phyloP scores from a whole-genome alignment of 2,113 vertebrate species.

The Toxotes chatareus region DNA sequence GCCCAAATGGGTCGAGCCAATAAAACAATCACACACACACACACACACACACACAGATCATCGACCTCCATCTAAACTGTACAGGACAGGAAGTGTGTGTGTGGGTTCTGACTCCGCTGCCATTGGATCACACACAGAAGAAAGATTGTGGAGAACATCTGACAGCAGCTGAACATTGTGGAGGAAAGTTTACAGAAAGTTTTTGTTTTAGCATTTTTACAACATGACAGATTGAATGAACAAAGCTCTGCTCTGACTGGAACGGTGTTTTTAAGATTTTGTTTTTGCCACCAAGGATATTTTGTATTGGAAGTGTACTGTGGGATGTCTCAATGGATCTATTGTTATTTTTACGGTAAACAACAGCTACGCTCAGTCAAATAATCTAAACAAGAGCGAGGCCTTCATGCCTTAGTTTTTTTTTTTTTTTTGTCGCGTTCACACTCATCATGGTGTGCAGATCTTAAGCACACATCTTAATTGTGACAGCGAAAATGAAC shows the following conservation, averaged over 20 bases:
- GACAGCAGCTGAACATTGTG: background rate
- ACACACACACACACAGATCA: constrained; percentile 37
- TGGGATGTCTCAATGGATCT: background rate
- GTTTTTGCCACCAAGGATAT: background rate
- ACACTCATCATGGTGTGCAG: background rate
- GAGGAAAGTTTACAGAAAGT: background rate
- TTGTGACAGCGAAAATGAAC: constrained; percentile 40
- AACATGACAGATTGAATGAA: background rate
- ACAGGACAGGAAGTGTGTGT: constrained; percentile 6
- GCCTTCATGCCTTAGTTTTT: background rate
- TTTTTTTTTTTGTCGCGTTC: background rate
- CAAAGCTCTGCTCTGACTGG: background rate
- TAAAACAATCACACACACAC: constrained; percentile 21
- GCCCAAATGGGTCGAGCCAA: constrained; percentile 54
- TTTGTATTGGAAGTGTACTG: background rate
- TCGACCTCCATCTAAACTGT: constrained; percentile 29
- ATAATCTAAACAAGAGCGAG: background rate
- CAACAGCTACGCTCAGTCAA: background rate
- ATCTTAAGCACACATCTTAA: background rate
- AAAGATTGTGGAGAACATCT: background rate
- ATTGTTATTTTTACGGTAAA: background rate
- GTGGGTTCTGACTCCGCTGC: background rate
- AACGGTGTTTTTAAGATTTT: background rate
- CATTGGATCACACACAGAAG: background rate
- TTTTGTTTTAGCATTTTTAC: background rate